Conservation (phyloP, 2,113 vertebrate genomes). For the Menura novaehollandiae region DNA sequence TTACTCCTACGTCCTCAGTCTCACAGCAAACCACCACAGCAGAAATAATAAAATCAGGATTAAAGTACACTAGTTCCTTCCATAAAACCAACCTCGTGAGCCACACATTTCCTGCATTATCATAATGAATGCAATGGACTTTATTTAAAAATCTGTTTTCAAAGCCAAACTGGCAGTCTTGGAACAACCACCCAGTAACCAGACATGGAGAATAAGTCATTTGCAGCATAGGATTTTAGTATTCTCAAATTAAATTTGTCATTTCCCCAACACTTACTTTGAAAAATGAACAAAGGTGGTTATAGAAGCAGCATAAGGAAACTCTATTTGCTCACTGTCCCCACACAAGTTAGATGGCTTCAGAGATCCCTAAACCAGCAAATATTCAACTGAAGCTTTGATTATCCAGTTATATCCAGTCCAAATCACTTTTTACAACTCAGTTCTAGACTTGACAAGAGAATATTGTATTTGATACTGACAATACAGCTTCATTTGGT, state of each 20-base stretch:
- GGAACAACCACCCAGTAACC: background rate
- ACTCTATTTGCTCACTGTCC: background rate
- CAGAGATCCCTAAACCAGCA: constrained; percentile 3
- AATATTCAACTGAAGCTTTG: background rate
- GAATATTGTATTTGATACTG: background rate
- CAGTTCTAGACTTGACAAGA: background rate
- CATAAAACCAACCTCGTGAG: constrained; percentile 6
- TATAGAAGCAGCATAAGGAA: background rate
- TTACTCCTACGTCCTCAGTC: background rate
- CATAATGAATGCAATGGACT: background rate
- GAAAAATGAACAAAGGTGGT: constrained; percentile 9
- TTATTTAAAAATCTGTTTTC: constrained; percentile 24
- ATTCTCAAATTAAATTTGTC: constrained; percentile 29
- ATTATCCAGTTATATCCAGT: background rate
- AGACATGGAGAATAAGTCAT: background rate
- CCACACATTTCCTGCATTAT: constrained; percentile 2
- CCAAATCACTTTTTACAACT: background rate
- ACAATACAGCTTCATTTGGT: background rate
- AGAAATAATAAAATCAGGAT: constrained; percentile 57
- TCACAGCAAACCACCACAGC: background rate
- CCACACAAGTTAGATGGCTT: background rate
- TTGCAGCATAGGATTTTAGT: background rate
- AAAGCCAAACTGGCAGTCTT: background rate
- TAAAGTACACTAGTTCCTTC: constrained; percentile 55
- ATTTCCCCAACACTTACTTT: constrained; percentile 7